Base-by-base conservation (phyloP, 2,113 vertebrate species). In the Isichthys henryi region DNA sequence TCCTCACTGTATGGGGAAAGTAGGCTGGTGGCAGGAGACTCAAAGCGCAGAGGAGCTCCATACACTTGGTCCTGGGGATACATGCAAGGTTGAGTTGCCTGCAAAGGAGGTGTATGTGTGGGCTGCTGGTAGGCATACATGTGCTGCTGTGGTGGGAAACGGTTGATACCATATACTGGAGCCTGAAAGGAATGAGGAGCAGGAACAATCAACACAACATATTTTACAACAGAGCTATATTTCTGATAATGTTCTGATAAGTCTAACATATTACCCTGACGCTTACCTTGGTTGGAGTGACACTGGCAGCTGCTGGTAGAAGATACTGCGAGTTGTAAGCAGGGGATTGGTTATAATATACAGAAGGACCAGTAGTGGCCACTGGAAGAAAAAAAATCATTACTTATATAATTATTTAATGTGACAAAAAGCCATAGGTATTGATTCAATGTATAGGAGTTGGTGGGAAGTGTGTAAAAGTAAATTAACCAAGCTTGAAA, bases 281-380 rank as follows among this genome's bases (percentile, higher is more conserved):
- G 70, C 90, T 93, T 95, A 99, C 98, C 97, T 99, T 99, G 17
- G 97, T 97, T 91, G 98, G 98, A 13, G 98, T 99, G 89, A 97
- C 96, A 93, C 97, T 99, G 91, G 97, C 95, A 70, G 98, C 96
- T 93, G 98, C 95, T 92, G 97, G 97, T 66, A 99, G 96, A 92
- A 98, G 97, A 94, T 98, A 98, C 92, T 99, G 98, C 74, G 97
- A 97, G 94, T 98, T 98, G 94, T 98, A 99, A 87, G 96, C 97
- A 92, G 98, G 97, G 90, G 98, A 98, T 90, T 97, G 98, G 92
- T 94, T 88, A 96, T 98, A 99, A 94, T 97, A 98, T 53, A 94
- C 96, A 90, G 98, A 96, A 1, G 97, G 96, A 50, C 96, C 97
- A 92, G 97, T 97, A 35, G 98, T 99, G 90, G 98, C 92, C 95